phyloP scores from a whole-genome alignment of 2,113 vertebrate genomes.

The Cacatua alba region DNA sequence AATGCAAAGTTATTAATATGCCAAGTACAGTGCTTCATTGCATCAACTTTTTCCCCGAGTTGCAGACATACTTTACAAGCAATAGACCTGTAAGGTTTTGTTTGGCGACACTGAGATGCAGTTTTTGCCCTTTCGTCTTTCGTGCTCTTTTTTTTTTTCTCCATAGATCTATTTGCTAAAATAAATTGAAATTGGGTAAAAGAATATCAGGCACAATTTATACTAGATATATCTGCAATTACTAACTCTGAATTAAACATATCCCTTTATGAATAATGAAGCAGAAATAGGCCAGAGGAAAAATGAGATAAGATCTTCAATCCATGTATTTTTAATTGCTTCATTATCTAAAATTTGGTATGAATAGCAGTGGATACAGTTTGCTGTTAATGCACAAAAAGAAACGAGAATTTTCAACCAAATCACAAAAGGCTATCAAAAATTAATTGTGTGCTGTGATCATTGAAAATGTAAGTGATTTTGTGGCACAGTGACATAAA shows the following conservation, averaged over 20 bases:
- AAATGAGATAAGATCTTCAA: slow-evolving; percentile 85
- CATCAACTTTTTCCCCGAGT: not conserved
- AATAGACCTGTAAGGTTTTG: slow-evolving; percentile 38
- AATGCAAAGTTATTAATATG: not conserved
- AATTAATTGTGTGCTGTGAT: slow-evolving; percentile 86
- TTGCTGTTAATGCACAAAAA: slow-evolving; percentile 81
- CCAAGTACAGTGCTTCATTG: not conserved
- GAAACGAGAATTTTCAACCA: slow-evolving; percentile 82
- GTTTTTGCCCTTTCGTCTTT: slow-evolving; percentile 67
- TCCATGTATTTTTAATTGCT: slow-evolving; percentile 87
- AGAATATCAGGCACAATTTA: slow-evolving; percentile 80
- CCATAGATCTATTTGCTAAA: slow-evolving; percentile 81
- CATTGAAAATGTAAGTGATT: slow-evolving; percentile 84
- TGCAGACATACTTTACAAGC: not conserved
- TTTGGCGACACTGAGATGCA: slow-evolving; percentile 26
- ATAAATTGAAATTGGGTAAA: slow-evolving; percentile 80
- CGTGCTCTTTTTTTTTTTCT: not conserved
- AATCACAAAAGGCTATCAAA: slow-evolving; percentile 88
- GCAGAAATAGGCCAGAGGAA: slow-evolving; percentile 80
- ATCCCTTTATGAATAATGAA: slow-evolving; percentile 85
- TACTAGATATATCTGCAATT: slow-evolving; percentile 82
- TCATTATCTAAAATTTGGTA: slow-evolving; percentile 85
- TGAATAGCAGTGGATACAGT: slow-evolving; percentile 81
- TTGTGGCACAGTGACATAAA: slow-evolving; percentile 78
- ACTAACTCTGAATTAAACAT: slow-evolving; percentile 83